Base-by-base conservation (phyloP, 2,113 vertebrate species). In the Thymallus thymallus region DNA sequence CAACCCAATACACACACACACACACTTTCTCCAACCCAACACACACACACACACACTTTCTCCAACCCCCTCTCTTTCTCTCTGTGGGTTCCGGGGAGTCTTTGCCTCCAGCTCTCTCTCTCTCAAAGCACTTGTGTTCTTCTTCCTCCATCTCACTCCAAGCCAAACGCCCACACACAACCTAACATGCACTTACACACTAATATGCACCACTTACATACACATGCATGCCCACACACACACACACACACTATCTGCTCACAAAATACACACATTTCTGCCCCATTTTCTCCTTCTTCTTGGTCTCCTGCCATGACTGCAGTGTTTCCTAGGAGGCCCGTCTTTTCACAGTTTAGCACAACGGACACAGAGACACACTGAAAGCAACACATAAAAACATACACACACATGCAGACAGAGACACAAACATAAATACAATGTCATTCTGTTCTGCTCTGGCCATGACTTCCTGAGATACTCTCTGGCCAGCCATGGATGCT, bases 261-360 rank as follows among this genome's bases (percentile, higher is more conserved):
- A 41, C 35, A 41, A 41, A 41, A 41, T 41, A 41, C 9, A 41
- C 35, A 41, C 89, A 91, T 90, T 87, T 89, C 83, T 88, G 87
- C 76, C 35, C 35, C 2, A 41, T 10, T 41, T 10, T 41, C 35
- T n/a, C 35, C 35, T 62, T 75, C 77, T 86, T 87, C 35, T 84
- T 90, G 88, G 86, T 85, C 72, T 16, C 82, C 74, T 82, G 89
- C 91, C 89, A 91, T 64, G 72, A 79, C 82, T 85, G 84, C 89
- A 87, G 82, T 55, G 62, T 87, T 92, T 88, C 85, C 87, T 80
- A 73, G 76, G 82, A 88, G 80, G 77, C 77, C 69, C 81, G 74
- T 41, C 35, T 41, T 41, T 41, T 41, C 35, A 41, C 35, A 41
- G 35, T 10, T 41, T 41, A 78, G 71, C 77, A 88, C 87, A 85